Percentiles rank a stretch among this genome's conserved stretches.
Conservation (phyloP, 2,113 vertebrate genomes). For the Egretta garzetta region DNA sequence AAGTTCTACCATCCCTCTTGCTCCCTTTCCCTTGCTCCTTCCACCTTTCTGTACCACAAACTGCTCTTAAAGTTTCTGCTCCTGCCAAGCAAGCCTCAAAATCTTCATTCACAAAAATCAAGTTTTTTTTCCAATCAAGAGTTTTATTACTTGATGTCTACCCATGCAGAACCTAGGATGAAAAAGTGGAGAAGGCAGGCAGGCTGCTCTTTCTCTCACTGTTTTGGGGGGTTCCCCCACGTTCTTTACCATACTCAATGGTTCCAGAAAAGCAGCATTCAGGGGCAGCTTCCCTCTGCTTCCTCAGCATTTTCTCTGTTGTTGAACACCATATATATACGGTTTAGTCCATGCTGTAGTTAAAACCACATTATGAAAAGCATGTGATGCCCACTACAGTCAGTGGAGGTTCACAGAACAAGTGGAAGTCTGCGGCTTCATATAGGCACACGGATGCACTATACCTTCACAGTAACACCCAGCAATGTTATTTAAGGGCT, state of each 20-base stretch:
- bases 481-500: neutral
- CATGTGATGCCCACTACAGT: neutral
- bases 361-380: neutral
- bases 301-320: neutral
- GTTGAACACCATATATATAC: fast-evolving
- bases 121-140: neutral
- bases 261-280: neutral
- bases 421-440: neutral
- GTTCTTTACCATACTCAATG: neutral
- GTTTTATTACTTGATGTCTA: neutral
- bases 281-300: neutral
- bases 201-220: neutral
- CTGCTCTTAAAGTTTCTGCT: neutral
- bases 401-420: neutral
- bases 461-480: neutral
- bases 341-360: neutral
- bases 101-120: neutral
- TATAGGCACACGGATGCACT: fast-evolving
- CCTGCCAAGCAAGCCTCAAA: neutral
- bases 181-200: neutral
- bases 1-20: neutral
- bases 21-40: neutral
- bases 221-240: neutral
- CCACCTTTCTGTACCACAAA: neutral
- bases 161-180: neutral